Evolutionary conservation across 2,888 invertebrate genomes (phyloP), one percentile per base, ranked within the genome.

Genomic region (Argyra leucocephala): DNA sequence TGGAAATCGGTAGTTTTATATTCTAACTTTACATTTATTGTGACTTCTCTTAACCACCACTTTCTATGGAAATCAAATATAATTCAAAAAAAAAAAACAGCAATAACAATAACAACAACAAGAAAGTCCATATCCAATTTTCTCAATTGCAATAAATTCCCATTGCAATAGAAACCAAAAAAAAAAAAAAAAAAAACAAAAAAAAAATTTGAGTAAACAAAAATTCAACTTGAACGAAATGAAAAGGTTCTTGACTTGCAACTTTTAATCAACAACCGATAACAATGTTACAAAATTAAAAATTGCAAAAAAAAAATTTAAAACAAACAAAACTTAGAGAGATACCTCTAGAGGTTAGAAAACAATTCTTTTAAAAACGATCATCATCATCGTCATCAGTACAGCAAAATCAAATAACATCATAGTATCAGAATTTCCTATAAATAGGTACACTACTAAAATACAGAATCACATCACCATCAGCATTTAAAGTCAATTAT

Each of bases 211-310:
- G 12, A 48, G 18, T 48, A 48, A 48, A 48, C 15, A 5, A 48
- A 48, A 18, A 18, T 15, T 15, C 12, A 48, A 48, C n/a, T 18
- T 9, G 18, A 48, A 48, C 48, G 48, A 48, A 48, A 7, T 6
- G 31, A n/a, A 48, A 48, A 48, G n/a, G 48, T 48, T 48, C 48
- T 48, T 48, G 48, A 48, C 48, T 48, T 48, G 48, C 48, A 48
- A 48, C 48, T 48, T 48, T 48, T 48, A 48, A 48, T 48, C 48
- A 48, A 48, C 48, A 18, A 18, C 48, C 48, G 18, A 48, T 15
- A 48, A 48, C 48, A 48, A 48, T 48, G 48, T 48, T 48, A 18
- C 48, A 48, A 48, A 9, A 48, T 12, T 48, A 9, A 48, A 48
- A 37, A 18, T 48, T 48, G 12, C 2, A 48, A 48, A 48, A 48